Conservation (phyloP, 2,113 vertebrate genomes). For the Nycticryphes semicollaris region DNA sequence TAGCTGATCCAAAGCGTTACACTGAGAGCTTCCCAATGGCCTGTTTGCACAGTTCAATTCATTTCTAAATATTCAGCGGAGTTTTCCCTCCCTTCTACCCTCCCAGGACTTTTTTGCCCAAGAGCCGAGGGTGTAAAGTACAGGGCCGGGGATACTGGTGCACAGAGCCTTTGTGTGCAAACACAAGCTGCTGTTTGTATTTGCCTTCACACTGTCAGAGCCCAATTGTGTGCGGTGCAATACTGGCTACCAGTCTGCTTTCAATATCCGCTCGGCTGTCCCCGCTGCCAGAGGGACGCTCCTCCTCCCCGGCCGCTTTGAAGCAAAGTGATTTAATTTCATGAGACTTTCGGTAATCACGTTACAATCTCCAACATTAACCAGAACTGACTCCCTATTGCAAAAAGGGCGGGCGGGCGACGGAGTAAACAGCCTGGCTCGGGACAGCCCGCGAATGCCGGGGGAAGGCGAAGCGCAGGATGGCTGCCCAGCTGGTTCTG, state of each 20-base stretch:
- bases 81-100: not conserved
- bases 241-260: slow-evolving; percentile 58
- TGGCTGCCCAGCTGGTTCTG: slow-evolving; percentile 32
- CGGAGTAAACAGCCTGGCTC: slow-evolving; percentile 23
- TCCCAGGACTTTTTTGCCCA: not conserved
- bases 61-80: slow-evolving; percentile 49
- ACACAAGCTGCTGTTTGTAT: slow-evolving; percentile 37
- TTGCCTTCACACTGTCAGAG: slow-evolving; percentile 52
- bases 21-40: slow-evolving; percentile 24
- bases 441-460: not conserved
- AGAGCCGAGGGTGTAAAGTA: slow-evolving; percentile 56
- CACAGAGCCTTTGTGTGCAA: slow-evolving; percentile 53
- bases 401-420: slow-evolving; percentile 36
- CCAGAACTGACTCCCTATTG: slow-evolving; percentile 75
- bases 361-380: slow-evolving; percentile 83
- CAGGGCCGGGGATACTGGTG: slow-evolving; percentile 25
- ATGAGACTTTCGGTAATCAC: slow-evolving; percentile 75
- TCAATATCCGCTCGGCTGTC: slow-evolving; percentile 74
- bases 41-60: slow-evolving; percentile 65
- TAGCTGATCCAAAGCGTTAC: not conserved
- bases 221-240: slow-evolving; percentile 65
- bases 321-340: slow-evolving; percentile 83
- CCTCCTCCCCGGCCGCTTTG: slow-evolving; percentile 74
- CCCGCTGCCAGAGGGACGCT: slow-evolving; percentile 70
- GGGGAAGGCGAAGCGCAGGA: slow-evolving; percentile 19